Evolutionary conservation across 1,140 invertebrate genomes (phyloP).

Genomic region (Zaprionus ornatus): DNA sequence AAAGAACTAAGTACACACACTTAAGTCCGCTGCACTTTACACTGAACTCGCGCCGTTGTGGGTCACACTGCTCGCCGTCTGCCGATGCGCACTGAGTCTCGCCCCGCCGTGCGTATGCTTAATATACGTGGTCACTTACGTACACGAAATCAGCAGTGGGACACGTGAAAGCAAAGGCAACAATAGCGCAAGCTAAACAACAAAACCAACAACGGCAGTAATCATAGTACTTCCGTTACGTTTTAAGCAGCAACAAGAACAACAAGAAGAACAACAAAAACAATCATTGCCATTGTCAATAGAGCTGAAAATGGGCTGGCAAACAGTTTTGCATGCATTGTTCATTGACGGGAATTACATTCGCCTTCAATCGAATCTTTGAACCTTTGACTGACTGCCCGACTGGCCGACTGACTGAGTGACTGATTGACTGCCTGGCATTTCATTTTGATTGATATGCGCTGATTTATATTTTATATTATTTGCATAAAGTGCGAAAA

Average conservation of each 20-base stretch:
- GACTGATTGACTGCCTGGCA: conserved; percentile 37
- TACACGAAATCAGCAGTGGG: conserved; percentile 34
- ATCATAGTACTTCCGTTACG: conserved; percentile 44
- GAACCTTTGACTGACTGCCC: conserved; percentile 60
- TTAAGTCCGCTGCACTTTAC: conserved; percentile 46
- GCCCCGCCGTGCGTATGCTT: conserved; percentile 43
- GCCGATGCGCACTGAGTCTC: not conserved
- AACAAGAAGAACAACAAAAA: conserved; percentile 8
- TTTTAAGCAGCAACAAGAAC: conserved; percentile 4
- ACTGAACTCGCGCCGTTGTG: conserved; percentile 18
- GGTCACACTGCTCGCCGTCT: conserved; percentile 10
- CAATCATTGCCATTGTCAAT: conserved; percentile 58
- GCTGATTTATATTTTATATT: conserved; percentile 46
- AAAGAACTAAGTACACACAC: conserved; percentile 50
- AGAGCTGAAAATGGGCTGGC: conserved; percentile 20
- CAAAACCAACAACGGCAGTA: conserved; percentile 18
- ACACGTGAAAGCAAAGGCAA: conserved; percentile 45
- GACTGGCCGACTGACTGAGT: conserved; percentile 52
- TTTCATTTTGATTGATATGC: conserved; percentile 59
- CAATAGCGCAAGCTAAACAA: conserved; percentile 2
- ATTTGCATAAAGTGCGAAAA: conserved; percentile 68
- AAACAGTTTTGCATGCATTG: conserved; percentile 65
- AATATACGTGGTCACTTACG: conserved; percentile 24
- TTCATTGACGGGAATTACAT: conserved; percentile 48
- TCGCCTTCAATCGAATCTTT: conserved; percentile 68